phyloP scores from a whole-genome alignment of 2,888 invertebrate genomes.

The Tipula helvola region DNA sequence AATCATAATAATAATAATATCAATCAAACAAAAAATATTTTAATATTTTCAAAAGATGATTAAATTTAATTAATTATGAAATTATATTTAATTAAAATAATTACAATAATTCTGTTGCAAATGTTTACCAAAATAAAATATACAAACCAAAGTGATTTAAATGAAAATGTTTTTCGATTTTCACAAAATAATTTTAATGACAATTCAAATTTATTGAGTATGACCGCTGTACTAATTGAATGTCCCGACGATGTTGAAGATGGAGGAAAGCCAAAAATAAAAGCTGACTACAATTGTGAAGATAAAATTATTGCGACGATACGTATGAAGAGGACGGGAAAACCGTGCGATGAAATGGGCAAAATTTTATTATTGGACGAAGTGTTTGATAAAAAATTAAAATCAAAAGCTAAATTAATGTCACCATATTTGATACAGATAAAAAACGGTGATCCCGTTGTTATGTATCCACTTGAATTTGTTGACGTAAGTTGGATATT shows the following conservation, averaged over 20 bases:
- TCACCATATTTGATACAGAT: conserved; percentile 25
- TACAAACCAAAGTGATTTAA: neutral
- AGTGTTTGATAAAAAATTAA: conserved; percentile 20
- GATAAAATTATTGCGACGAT: conserved; percentile 22
- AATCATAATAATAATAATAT: neutral
- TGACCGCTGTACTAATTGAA: conserved; percentile 20
- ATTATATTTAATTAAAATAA: neutral
- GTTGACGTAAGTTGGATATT: conserved; percentile 19
- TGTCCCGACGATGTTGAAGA: conserved; percentile 16
- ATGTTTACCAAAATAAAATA: neutral
- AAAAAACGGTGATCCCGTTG: conserved; percentile 22
- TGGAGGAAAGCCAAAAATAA: neutral
- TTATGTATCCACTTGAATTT: conserved; percentile 25
- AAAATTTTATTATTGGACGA: conserved; percentile 24
- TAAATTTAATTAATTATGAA: neutral
- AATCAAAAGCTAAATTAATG: conserved; percentile 22
- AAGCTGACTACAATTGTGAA: conserved; percentile 15
- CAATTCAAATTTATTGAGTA: neutral
- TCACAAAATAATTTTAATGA: neutral
- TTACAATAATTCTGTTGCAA: neutral
- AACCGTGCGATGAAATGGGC: neutral
- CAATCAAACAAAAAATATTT: neutral
- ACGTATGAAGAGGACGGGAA: conserved; percentile 20
- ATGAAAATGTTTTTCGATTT: neutral
- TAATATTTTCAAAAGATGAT: neutral